phyloP scores from a whole-genome alignment of 1,140 invertebrate species.

The Aethina tumida region DNA sequence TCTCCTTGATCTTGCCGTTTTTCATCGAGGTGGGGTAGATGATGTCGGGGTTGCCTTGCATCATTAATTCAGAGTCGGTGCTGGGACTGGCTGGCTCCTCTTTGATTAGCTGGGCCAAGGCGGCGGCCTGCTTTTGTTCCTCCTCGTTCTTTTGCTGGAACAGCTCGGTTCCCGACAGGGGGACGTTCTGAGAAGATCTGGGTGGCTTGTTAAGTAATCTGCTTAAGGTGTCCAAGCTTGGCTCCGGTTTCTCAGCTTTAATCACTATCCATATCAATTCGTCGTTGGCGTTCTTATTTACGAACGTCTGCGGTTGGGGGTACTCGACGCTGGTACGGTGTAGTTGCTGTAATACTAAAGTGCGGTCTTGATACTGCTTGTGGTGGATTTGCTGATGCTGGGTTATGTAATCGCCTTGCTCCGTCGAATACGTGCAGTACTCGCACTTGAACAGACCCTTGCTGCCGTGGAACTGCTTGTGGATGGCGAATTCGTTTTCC shows the following conservation, averaged over 20 bases:
- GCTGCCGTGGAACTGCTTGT: constrained; percentile 53
- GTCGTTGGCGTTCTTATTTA: constrained; percentile 33
- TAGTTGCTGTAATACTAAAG: constrained; percentile 55
- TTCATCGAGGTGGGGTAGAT: constrained; percentile 65
- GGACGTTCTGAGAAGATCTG: constrained; percentile 35
- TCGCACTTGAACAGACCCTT: constrained; percentile 56
- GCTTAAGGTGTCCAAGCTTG: constrained; percentile 11
- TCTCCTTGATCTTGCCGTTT: constrained; percentile 64
- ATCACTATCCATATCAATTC: constrained; percentile 42
- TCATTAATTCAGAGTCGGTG: constrained; percentile 39
- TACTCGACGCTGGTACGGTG: constrained; percentile 52
- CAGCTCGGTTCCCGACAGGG: constrained; percentile 51
- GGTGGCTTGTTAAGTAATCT: constrained; percentile 32
- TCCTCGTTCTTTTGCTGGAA: constrained; percentile 51
- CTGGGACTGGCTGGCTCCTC: constrained; percentile 4
- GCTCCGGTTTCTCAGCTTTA: constrained; percentile 44
- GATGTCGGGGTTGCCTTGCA: constrained; percentile 63
- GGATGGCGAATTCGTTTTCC: constrained; percentile 56
- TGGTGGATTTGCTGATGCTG: constrained; percentile 70
- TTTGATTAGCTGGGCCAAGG: constrained; percentile 3
- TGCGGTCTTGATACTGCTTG: constrained; percentile 70
- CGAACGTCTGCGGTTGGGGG: constrained; percentile 50
- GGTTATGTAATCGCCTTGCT: constrained; percentile 56
- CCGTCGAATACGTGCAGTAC: constrained; percentile 67
- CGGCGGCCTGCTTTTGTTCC: constrained; percentile 31